Conservation (phyloP, 1,140 invertebrate species). For the Platyscapa corneri region DNA sequence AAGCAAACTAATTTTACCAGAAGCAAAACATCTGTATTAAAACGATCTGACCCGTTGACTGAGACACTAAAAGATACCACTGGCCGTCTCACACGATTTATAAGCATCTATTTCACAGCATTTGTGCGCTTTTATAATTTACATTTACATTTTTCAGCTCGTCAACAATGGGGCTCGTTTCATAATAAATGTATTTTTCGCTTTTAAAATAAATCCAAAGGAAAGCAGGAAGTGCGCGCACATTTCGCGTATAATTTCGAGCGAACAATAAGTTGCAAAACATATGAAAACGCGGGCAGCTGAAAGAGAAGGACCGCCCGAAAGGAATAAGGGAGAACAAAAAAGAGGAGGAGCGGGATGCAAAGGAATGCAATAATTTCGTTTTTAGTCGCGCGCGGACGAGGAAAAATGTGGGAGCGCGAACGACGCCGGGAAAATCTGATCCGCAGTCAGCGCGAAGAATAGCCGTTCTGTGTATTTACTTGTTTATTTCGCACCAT, state of each 20-base stretch:
- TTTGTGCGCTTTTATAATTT: slow-evolving; percentile 31
- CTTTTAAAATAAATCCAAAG: slow-evolving; percentile 37
- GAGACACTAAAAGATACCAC: slow-evolving; percentile 13
- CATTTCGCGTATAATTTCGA: slow-evolving; percentile 46
- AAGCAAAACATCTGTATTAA: slow-evolving; percentile 50
- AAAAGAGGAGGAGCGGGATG: not conserved
- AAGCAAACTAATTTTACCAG: slow-evolving; percentile 65
- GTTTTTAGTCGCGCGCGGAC: slow-evolving; percentile 13
- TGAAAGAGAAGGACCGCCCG: not conserved
- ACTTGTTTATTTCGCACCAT: slow-evolving; percentile 48
- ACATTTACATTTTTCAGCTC: slow-evolving; percentile 43
- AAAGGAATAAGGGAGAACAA: not conserved
- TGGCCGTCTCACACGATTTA: not conserved
- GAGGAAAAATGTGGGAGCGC: slow-evolving; percentile 23
- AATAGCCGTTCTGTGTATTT: slow-evolving; percentile 29
- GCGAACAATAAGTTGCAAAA: slow-evolving; percentile 49
- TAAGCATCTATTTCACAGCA: slow-evolving; percentile 11
- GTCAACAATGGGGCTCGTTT: slow-evolving; percentile 33
- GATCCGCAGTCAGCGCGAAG: slow-evolving; percentile 25
- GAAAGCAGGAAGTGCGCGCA: slow-evolving; percentile 16
- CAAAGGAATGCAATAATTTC: slow-evolving; percentile 51
- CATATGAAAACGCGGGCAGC: slow-evolving; percentile 35
- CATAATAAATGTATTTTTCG: slow-evolving; percentile 51
- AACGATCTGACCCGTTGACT: slow-evolving; percentile 12
- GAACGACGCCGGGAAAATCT: slow-evolving; percentile 26